These are phyloP conservation scores for Acanthacorydalis orientalis DNA, from an alignment of 2,888 invertebrate species.

Conservation along the genomic window DNA sequence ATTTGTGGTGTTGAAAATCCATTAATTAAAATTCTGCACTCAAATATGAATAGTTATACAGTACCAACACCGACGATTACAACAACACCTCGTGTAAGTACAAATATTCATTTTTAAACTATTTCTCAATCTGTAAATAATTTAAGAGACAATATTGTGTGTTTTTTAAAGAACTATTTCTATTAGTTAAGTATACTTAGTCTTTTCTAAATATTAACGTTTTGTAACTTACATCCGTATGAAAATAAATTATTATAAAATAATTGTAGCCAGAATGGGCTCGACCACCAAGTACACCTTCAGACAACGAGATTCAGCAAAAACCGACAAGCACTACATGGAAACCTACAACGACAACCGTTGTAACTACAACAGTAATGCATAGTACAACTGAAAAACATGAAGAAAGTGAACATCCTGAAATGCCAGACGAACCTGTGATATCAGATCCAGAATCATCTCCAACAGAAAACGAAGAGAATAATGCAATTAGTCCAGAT, in stretches of 20 bases:
- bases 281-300: conserved; percentile 53
- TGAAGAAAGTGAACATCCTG: conserved; percentile 12
- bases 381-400: conserved; percentile 4
- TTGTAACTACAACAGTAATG: conserved; percentile 8
- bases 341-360: conserved; percentile 8
- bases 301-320: conserved; percentile 16
- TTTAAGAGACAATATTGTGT: not conserved
- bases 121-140: not conserved
- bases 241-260: not conserved
- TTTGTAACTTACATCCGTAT: not conserved
- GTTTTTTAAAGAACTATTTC: not conserved
- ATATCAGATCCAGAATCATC: conserved; percentile 6
- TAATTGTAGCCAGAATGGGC: conserved; percentile 66
- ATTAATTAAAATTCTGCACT: conserved; percentile 52
- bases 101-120: not conserved
- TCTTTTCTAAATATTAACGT: not conserved
- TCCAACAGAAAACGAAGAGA: conserved; percentile 7
- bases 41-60: conserved; percentile 49
- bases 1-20: conserved; percentile 64
- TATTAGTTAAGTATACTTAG: not conserved
- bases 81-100: conserved; percentile 50
- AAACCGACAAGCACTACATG: conserved; percentile 10
- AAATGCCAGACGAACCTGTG: conserved; percentile 4
- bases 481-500: conserved; percentile 26
- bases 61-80: conserved; percentile 50